Evolutionary conservation across 1,140 invertebrate genomes (phyloP), one percentile per base, ranked within the genome.

Genomic region (Megathymus violae): DNA sequence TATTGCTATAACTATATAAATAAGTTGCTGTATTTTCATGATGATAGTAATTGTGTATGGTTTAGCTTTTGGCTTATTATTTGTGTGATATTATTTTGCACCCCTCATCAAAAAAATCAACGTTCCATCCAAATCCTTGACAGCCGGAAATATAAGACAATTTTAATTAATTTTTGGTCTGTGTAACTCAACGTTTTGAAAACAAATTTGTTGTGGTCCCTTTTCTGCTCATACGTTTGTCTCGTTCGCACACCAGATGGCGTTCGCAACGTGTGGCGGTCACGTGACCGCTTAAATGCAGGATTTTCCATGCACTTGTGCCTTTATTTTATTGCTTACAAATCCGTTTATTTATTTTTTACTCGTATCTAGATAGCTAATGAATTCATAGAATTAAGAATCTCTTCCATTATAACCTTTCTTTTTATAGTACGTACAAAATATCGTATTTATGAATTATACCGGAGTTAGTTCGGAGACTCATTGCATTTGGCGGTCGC

Each of bases 211-310:
- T 25, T 14, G 36, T 14, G 3, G 15, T 63, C 50, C 17, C 47
- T 38, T 5, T 63, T 40, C 43, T 7, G 1, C 11, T 1, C 16
- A 14, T 54, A 54, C 10, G 1, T 9, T 10, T 13, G 10, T 80
- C 72, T 47, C 70, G 10, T 51, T 74, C 70, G 62, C 69, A 64
- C 70, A 74, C 54, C 78, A 78, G 62, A 76, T 78, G 78, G 46
- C 65, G 65, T 40, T 22, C 19, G 36, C 7, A 38, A 22, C 71
- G 59, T 72, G 74, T 72, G 75, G 7, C 34, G 7, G 71, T 25
- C 75, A 71, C 77, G 75, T 67, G 77, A 44, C 69, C 64, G 61
- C 67, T 77, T 69, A 31, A 31, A 9, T 31, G 60, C 50, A 54
- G 40, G 74, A 75, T 76, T 79, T 64, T 65, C 47, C 27, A 75